Base-by-base conservation (phyloP, 1,140 invertebrate species). In the Scaptomyza hsui region DNA sequence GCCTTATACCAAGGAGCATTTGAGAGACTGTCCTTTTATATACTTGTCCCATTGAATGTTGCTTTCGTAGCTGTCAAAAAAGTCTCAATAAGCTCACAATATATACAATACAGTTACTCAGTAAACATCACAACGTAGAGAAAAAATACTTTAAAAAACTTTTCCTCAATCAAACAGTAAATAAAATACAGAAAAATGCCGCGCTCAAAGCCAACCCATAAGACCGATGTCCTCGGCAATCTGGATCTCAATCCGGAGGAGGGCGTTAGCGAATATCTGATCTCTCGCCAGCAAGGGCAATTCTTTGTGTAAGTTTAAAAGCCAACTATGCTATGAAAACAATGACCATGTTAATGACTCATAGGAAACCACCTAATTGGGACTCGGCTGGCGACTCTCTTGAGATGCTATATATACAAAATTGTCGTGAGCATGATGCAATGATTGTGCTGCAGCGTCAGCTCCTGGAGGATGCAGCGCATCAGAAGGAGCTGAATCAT, bases 331-430 rank as follows among this genome's bases (percentile, higher is more conserved):
- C 16, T 15, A 0, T 19, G 0, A 3, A 13, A 3, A 32, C 1
- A 10, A 55, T 42, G 19, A 1, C n/a, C n/a, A n/a, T n/a, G n/a
- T n/a, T n/a, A n/a, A n/a, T n/a, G n/a, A n/a, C n/a, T n/a, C n/a
- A n/a, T 39, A 90, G 89, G 0, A 89, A 89, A 13, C 81, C 85
- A 0, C 85, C 83, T 3, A 82, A 77, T 3, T 89, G 85, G 89
- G 89, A 90, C 47, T 86, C 81, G 3, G 70, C 81, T 1, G 72
- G 81, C 0, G 89, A 89, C 24, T 79, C 77, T 0, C 52, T 90
- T 7, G 89, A 90, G 69, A 73, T 89, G 56, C 24, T 86, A 1
- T 79, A 82, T 18, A 90, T 90, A 26, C 19, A 68, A 37, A 90
- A 90, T 72, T 37, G 72, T 10, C 72, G 85, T 1, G 89, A 90